Evolutionary conservation across 2,888 invertebrate genomes (phyloP), one percentile per base, ranked within the genome.

Genomic region (Leucozona laternaria): DNA sequence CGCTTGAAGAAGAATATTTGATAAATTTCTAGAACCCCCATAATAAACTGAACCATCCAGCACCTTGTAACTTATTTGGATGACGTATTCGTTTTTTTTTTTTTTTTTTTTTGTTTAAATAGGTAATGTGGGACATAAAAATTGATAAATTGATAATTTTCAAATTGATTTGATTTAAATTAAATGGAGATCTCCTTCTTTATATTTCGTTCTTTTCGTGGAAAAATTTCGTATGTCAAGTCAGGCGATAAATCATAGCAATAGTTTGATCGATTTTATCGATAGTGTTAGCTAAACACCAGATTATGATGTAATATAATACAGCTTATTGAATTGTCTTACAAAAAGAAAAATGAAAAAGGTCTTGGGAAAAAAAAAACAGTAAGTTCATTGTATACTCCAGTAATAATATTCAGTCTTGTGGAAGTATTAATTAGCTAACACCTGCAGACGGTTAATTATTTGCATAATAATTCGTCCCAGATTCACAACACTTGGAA

Each of bases 21-120:
- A 64, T 11, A 31, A 48, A 45, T 45, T 64, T 45, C 7, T 22
- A 66, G 48, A 66, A 15, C 20, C 34, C 48, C 11, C 20, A 17
- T 28, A 17, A 5, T 37, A 34, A 3, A 25, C n/a, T n/a, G 1
- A 62, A 43, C 15, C 43, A 64, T 17, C 43, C 25, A 62, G 78
- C 83, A 79, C 79, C 71, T 66, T 84, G 84, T 64, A 75, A 79
- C 79, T 84, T 66, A 64, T 43, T 37, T 22, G 48, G 45, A 76
- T 84, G 79, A 84, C 79, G 84, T 72, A 79, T 84, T 79, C 70
- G 79, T 79, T 83, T 75, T 22, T 37, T 0, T 17, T 60, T 45
- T 40, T 8, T n/a, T 40, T 28, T 25, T n/a, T 28, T 58, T 43
- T 43, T 11, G 2, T 25, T 28, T 17, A 13, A 7, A 20, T 15